Percentiles rank a stretch among this genome's conserved stretches.
Evolutionary conservation across 2,797 vertebrate species (phyloP).

Genomic region (Sphaeramia orbicularis): DNA sequence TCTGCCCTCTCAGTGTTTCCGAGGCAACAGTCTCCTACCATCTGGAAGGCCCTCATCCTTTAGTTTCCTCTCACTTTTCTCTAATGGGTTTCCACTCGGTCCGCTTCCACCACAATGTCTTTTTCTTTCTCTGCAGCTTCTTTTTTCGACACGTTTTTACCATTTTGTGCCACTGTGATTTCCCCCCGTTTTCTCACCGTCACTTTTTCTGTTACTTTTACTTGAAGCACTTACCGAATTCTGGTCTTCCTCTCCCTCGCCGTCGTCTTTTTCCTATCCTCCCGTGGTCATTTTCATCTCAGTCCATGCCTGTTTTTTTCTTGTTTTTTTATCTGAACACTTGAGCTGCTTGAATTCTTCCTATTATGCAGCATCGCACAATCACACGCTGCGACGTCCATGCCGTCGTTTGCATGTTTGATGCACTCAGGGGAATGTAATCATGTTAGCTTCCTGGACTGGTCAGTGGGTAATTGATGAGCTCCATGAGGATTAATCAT

Average conservation of each 20-base stretch:
- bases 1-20: conserved; percentile 86
- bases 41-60: conserved; percentile 83
- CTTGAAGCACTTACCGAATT: conserved; percentile 32
- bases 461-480: conserved; percentile 71
- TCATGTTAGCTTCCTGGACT: conserved; percentile 73
- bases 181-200: not conserved
- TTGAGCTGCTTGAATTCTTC: conserved; percentile 19
- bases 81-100: conserved; percentile 70
- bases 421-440: conserved; percentile 60
- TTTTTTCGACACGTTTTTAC: conserved; percentile 14
- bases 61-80: conserved; percentile 53
- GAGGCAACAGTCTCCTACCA: conserved; percentile 85
- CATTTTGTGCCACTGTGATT: conserved; percentile 26
- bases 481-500: conserved; percentile 67
- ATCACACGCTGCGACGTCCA: conserved; percentile 26
- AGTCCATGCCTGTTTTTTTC: conserved; percentile 2
- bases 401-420: conserved; percentile 14
- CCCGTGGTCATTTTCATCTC: conserved; percentile 30
- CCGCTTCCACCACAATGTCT: conserved; percentile 3
- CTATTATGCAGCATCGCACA: conserved; percentile 27
- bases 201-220: conserved; percentile 20
- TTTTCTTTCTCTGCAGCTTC: conserved; percentile 24
- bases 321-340: not conserved
- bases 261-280: conserved; percentile 14
- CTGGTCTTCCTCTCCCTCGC: conserved; percentile 24